Evolutionary conservation across 1,140 invertebrate genomes (phyloP).

Genomic region (Lordiphosa stackelbergi): DNA sequence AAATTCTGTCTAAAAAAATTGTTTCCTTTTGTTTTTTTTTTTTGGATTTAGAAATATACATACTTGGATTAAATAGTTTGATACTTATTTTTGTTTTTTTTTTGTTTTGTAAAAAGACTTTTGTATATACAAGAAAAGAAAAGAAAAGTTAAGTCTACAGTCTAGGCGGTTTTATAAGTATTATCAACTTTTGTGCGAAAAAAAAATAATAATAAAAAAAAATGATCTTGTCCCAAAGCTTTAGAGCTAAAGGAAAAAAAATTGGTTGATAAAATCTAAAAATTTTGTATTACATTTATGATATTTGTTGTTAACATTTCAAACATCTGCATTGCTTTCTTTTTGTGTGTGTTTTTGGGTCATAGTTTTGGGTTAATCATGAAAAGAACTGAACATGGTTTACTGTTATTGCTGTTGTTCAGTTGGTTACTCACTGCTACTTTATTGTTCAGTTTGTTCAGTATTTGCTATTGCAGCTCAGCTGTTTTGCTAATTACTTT

Average conservation of each 20-base stretch:
- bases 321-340: conserved; percentile 5
- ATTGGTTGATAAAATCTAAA: conserved; percentile 7
- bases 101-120: conserved; percentile 12
- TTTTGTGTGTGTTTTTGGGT: background rate
- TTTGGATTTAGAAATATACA: conserved; percentile 49
- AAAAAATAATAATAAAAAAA: conserved; percentile 18
- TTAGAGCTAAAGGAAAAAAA: conserved; percentile 26
- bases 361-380: background rate
- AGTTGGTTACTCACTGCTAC: too few species aligned
- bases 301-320: conserved; percentile 29
- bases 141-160: conserved; percentile 26
- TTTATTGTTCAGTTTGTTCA: too few species aligned
- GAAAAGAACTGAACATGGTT: too few species aligned
- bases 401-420: background rate
- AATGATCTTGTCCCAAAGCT: conserved; percentile 19
- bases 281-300: conserved; percentile 35
- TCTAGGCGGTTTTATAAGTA: conserved; percentile 42
- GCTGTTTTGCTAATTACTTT: too few species aligned
- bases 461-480: too few species aligned
- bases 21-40: conserved; percentile 16
- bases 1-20: conserved; percentile 45
- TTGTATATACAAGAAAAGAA: conserved; percentile 25
- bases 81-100: conserved; percentile 6
- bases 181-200: conserved; percentile 48
- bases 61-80: conserved; percentile 5